Percentiles rank a stretch among this genome's conserved stretches.
Evolutionary conservation across 2,797 vertebrate species (phyloP).

Genomic region (Eidolon dupreanum): DNA sequence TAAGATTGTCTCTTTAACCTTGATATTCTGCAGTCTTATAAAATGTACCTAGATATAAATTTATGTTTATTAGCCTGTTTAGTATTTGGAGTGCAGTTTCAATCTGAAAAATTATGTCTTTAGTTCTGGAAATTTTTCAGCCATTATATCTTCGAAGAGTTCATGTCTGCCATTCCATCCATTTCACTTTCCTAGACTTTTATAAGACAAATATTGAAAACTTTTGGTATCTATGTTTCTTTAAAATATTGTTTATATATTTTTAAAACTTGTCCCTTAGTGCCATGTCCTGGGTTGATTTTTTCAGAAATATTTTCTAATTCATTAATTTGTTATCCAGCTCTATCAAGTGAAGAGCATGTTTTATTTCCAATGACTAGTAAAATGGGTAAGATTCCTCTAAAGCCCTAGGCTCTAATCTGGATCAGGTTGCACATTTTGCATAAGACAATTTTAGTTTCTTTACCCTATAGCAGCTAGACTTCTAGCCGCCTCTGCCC

Average conservation of each 20-base stretch:
- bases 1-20: background rate
- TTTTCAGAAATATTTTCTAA: slow-evolving; percentile 44
- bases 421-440: background rate
- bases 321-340: slow-evolving; percentile 46
- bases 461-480: background rate
- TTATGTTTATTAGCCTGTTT: slow-evolving; percentile 8
- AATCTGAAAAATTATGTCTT: slow-evolving; percentile 25
- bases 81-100: slow-evolving; percentile 3
- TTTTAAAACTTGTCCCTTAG: slow-evolving; percentile 18
- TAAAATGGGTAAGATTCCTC: background rate
- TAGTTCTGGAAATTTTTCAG: background rate
- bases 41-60: background rate
- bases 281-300: background rate
- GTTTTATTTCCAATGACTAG: slow-evolving; percentile 44
- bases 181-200: background rate
- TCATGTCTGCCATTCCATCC: background rate
- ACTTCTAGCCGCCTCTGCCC: background rate
- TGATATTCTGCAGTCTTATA: background rate
- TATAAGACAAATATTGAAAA: background rate
- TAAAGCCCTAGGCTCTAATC: background rate
- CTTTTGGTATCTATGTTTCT: background rate
- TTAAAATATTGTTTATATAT: slow-evolving; percentile 28
- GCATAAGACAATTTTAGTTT: background rate
- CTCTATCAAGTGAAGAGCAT: background rate
- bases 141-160: background rate